Percentiles rank a stretch among this genome's conserved stretches.
Conservation (phyloP, 2,113 vertebrate species). For the Nycticorax nycticorax region DNA sequence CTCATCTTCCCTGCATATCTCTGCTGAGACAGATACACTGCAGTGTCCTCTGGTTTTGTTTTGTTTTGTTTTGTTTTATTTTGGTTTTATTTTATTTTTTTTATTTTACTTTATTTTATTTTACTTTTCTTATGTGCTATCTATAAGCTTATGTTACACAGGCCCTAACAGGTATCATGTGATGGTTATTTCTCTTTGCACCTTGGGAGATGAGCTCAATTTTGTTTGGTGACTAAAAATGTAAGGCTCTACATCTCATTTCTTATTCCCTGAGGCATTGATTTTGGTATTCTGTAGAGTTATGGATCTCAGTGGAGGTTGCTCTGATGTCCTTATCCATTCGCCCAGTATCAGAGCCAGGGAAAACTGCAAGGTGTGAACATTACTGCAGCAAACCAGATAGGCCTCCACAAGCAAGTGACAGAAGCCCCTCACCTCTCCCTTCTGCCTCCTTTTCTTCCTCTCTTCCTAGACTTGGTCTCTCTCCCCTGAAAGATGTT, state of each 20-base stretch:
- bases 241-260: not conserved
- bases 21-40: not conserved
- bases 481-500: constrained; percentile 27
- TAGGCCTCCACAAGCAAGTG: not conserved
- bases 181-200: not conserved
- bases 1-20: not conserved
- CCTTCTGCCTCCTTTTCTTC: not conserved
- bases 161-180: not conserved
- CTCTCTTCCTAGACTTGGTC: not conserved
- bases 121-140: not conserved
- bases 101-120: not conserved
- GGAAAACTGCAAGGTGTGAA: constrained; percentile 1
- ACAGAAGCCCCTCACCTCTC: not conserved
- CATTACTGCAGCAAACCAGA: not conserved
- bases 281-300: constrained; percentile 26
- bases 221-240: not conserved
- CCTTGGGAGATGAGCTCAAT: not conserved
- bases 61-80: not conserved
- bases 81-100: not conserved
- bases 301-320: not conserved
- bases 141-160: not conserved
- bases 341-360: not conserved
- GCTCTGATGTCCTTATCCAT: not conserved
- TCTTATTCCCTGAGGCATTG: not conserved
- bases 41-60: not conserved